Conservation (phyloP, 2,888 invertebrate genomes). For the Eudasyphora cyanicolor region DNA sequence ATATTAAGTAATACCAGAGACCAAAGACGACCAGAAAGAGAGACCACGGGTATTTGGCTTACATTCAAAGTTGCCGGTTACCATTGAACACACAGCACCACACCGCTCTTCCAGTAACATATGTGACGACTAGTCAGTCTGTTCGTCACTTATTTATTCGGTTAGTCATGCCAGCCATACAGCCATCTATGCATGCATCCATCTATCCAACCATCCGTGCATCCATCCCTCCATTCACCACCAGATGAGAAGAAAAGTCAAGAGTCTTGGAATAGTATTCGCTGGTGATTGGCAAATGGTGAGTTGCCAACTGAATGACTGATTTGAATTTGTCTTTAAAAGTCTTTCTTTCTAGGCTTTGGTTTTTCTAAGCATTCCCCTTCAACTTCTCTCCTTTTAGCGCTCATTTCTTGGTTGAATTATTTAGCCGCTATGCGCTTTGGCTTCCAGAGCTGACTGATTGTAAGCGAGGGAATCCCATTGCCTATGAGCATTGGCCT, state of each 20-base stretch:
- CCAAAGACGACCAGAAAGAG: slow-evolving; percentile 10
- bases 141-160: slow-evolving; percentile 13
- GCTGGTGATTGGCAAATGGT: background rate
- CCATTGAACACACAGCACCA: background rate
- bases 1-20: slow-evolving; percentile 55
- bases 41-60: slow-evolving; percentile 17
- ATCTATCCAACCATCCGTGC: slow-evolving; percentile 32
- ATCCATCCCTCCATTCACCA: background rate
- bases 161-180: background rate
- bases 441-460: background rate
- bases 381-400: slow-evolving; percentile 18
- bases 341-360: slow-evolving; percentile 35
- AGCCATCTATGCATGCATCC: slow-evolving; percentile 35
- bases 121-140: slow-evolving; percentile 10
- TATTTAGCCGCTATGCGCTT: too few species aligned
- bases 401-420: slow-evolving; percentile 16
- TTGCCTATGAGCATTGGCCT: background rate
- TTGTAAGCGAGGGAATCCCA: background rate
- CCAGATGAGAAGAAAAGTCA: background rate
- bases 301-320: background rate
- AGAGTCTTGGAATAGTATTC: background rate
- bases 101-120: slow-evolving; percentile 2
- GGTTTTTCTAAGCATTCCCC: slow-evolving; percentile 15
- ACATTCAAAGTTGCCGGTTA: slow-evolving; percentile 27
- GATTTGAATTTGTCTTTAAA: background rate